Percentiles rank a stretch among this genome's conserved stretches.
phyloP scores from a whole-genome alignment of 30 jellyfish, hydroid and myxozoan species.

The Catostylus mosaicus region DNA sequence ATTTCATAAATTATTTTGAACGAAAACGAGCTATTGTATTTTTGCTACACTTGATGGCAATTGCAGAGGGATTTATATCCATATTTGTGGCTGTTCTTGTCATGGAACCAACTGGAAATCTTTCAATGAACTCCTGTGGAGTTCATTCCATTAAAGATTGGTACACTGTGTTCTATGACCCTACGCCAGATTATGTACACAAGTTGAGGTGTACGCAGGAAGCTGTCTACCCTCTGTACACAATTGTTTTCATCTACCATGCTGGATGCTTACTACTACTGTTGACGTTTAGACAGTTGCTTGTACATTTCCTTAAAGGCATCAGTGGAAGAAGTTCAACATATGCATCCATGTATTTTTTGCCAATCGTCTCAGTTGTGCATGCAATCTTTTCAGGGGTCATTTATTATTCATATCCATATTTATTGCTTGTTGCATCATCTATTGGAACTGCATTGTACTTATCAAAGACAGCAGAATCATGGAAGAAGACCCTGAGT shows the following conservation, averaged over 20 bases:
- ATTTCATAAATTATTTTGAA: constrained; percentile 64
- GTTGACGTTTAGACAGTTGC: constrained; percentile 56
- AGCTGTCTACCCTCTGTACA: constrained; percentile 90
- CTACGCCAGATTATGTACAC: constrained; percentile 62
- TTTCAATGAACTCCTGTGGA: constrained; percentile 62
- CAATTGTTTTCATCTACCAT: constrained; percentile 62
- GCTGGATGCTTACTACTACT: constrained; percentile 59
- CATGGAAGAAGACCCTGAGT: constrained; percentile 19
- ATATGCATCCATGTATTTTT: constrained; percentile 81
- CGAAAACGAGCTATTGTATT: constrained; percentile 37
- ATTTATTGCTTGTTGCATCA: constrained; percentile 68
- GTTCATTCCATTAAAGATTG: constrained; percentile 81
- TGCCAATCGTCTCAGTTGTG: constrained; percentile 76
- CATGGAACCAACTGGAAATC: constrained; percentile 76
- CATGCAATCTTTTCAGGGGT: constrained; percentile 93
- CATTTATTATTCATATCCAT: constrained; percentile 79
- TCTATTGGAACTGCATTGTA: constrained; percentile 83
- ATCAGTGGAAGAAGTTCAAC: constrained; percentile 55
- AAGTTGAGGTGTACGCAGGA: constrained; percentile 86
- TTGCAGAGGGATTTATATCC: constrained; percentile 62
- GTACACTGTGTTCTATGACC: constrained; percentile 92
- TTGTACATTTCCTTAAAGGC: constrained; percentile 31
- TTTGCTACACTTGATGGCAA: constrained; percentile 58
- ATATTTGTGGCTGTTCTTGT: constrained; percentile 55
- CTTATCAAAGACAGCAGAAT: constrained; percentile 31